Evolutionary conservation across 2,113 vertebrate species (phyloP).

Genomic region (Tragelaphus buxtoni): DNA sequence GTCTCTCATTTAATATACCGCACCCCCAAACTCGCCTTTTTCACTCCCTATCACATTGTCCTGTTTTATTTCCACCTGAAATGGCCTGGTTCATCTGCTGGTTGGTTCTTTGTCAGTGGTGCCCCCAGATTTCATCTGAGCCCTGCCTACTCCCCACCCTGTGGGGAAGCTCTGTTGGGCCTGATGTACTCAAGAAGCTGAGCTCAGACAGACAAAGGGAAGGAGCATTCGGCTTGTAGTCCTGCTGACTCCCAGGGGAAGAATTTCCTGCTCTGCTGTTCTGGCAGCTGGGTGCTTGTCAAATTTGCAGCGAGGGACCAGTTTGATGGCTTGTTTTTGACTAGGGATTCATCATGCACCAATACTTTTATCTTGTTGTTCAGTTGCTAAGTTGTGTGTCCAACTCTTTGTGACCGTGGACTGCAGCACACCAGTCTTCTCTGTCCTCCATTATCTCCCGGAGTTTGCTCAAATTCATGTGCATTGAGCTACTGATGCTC

Average conservation of each 20-base stretch:
- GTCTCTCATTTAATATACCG: neutral
- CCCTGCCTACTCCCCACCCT: neutral
- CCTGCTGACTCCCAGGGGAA: neutral
- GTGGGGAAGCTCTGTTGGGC: neutral
- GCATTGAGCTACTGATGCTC: neutral
- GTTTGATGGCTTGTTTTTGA: neutral
- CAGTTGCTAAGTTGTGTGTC: neutral
- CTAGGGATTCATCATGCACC: neutral
- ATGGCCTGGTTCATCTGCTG: neutral
- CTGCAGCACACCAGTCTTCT: neutral
- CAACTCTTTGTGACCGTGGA: neutral
- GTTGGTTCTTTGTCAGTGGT: neutral
- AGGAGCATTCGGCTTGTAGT: rapidly evolving
- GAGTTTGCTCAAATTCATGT: neutral
- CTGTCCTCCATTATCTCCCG: neutral
- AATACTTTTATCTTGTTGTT: neutral
- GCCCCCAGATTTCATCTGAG: neutral
- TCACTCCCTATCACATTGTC: no score
- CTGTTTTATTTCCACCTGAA: neutral
- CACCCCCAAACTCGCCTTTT: neutral
- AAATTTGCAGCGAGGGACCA: rapidly evolving
- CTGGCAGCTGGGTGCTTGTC: no score
- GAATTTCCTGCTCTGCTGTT: neutral
- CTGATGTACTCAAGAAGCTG: neutral
- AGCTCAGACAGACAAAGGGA: neutral